These are phyloP conservation scores for Scaptodrosophila lebanonensis DNA, from an alignment of 1,140 invertebrate genomes.

Conservation along the genomic window DNA sequence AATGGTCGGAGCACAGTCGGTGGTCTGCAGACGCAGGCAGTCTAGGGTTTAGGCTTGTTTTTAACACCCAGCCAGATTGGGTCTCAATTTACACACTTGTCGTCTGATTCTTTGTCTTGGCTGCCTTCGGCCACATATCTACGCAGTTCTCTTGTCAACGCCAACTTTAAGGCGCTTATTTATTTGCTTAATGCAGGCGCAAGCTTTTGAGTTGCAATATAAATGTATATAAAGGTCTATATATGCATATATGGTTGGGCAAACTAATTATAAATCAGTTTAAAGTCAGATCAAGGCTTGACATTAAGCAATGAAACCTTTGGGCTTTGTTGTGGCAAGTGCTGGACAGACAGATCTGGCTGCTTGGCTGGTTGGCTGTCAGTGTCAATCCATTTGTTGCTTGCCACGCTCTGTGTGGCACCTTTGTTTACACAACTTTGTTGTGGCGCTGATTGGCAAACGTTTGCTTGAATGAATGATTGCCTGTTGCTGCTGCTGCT, in stretches of 20 bases:
- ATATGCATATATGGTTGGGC: constrained; percentile 50
- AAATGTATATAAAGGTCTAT: background rate
- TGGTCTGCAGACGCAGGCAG: constrained; percentile 36
- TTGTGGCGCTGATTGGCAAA: constrained; percentile 56
- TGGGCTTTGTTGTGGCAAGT: constrained; percentile 43
- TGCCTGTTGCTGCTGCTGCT: constrained; percentile 26
- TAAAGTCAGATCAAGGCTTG: constrained; percentile 51
- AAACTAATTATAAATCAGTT: constrained; percentile 74
- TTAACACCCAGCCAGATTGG: constrained; percentile 61
- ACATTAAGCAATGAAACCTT: constrained; percentile 74
- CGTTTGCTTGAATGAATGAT: constrained; percentile 55
- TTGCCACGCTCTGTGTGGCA: constrained; percentile 64
- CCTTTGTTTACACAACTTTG: constrained; percentile 58
- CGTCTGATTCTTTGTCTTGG: constrained; percentile 22
- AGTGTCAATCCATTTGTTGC: constrained; percentile 63
- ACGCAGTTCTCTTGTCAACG: constrained; percentile 46
- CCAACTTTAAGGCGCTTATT: constrained; percentile 67
- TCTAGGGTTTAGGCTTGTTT: constrained; percentile 59
- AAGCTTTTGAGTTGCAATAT: background rate
- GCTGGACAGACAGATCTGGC: background rate
- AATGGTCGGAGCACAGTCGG: constrained; percentile 60
- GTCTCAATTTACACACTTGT: constrained; percentile 69
- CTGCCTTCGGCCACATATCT: constrained; percentile 40
- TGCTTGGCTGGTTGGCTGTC: too few relatives aligned
- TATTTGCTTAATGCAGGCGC: constrained; percentile 45